Evolutionary conservation across 2,888 invertebrate genomes (phyloP).

Genomic region (Ypsolopha sequella): DNA sequence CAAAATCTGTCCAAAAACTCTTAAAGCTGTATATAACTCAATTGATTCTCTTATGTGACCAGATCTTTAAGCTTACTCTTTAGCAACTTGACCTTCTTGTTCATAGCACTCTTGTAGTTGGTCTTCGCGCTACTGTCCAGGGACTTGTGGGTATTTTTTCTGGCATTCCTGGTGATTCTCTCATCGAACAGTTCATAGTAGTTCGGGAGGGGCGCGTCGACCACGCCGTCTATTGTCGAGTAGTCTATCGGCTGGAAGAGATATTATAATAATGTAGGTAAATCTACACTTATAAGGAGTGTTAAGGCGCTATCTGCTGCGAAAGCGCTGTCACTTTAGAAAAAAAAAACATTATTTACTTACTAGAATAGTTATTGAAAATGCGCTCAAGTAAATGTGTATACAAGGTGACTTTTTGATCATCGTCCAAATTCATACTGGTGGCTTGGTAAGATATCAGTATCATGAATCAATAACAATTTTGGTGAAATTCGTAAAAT

Average conservation of each 20-base stretch:
- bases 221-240: slow-evolving; percentile 18
- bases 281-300: not conserved
- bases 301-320: too few relatives aligned
- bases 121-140: slow-evolving; percentile 23
- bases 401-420: not conserved
- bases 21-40: too few relatives aligned
- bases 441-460: too few relatives aligned
- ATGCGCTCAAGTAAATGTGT: not conserved
- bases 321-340: too few relatives aligned
- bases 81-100: slow-evolving; percentile 48
- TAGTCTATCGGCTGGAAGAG: slow-evolving; percentile 7
- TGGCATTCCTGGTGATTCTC: slow-evolving; percentile 24
- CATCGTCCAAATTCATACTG: too few relatives aligned
- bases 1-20: too few relatives aligned
- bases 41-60: slow-evolving; percentile 28
- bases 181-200: slow-evolving; percentile 57
- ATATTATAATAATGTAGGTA: not conserved
- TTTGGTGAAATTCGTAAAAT: too few relatives aligned
- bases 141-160: slow-evolving; percentile 19
- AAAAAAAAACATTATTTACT: too few relatives aligned
- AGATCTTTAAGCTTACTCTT: slow-evolving; percentile 54
- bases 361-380: too few relatives aligned
- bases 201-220: slow-evolving; percentile 52
- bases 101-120: slow-evolving; percentile 53
- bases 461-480: too few relatives aligned